Base-by-base conservation (phyloP, 2,797 vertebrate genomes). In the Oreochromis mossambicus region DNA sequence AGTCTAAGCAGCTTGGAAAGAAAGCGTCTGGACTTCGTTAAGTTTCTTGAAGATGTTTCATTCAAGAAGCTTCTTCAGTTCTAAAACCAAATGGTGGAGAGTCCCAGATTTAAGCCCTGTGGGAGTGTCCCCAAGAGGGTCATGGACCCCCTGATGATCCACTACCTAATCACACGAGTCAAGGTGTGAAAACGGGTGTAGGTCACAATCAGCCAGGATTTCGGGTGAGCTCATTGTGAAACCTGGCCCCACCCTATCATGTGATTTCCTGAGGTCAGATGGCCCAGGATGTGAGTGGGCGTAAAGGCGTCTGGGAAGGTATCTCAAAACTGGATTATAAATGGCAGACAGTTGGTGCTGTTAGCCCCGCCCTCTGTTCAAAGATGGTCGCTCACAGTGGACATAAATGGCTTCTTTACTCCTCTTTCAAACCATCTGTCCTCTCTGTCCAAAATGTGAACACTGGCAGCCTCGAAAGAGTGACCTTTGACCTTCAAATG, bases 171-270 rank as follows among this genome's bases (percentile, higher is more conserved):
- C 6, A 0, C 52, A 0, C 13, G 11, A 54, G 2, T 2, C 21
- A 0, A 52, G 21, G 51, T 0, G 6, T 54, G 51, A 4, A 14
- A 7, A 0, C 1, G 1, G 4, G 21, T 2, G 52, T 55, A 2
- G 52, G 0, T 55, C 2, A 0, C 52, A 8, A 8, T 55, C 21
- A 55, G 21, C 2, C 21, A 26, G 12, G 0, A 7, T 7, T 54
- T 54, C 12, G 1, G 52, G 7, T 0, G 52, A 55, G 19, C 12
- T 24, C 21, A 24, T 4, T 1, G 21, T 55, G 52, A 54, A 24
- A 54, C 52, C 4, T 26, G 6, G 21, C 24, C 54, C 4, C 54
- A 1, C 12, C 54, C 0, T 55, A 1, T 55, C 54, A 26, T 55
- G 54, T 8, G 54, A 55, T 1, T 2, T 14, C 54, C 54, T 26